Evolutionary conservation across 2,797 vertebrate genomes (phyloP).

Genomic region (Etheostoma nigrum): DNA sequence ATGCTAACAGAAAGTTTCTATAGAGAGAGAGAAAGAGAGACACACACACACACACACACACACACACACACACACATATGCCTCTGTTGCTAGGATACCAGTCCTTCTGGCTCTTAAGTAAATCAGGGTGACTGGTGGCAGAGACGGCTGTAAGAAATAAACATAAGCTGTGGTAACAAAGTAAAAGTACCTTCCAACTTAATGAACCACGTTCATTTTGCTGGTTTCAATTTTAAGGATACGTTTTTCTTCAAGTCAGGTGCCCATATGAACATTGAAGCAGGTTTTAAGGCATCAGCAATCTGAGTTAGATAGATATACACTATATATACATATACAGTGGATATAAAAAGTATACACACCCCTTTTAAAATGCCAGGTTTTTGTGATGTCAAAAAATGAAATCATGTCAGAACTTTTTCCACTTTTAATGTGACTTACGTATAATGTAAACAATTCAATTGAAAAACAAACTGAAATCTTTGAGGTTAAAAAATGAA

Average conservation of each 20-base stretch:
- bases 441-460: too few species aligned
- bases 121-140: constrained; percentile 77
- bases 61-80: constrained; percentile 71
- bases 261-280: background rate
- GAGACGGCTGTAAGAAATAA: constrained; percentile 74
- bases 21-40: constrained; percentile 4
- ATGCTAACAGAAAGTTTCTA: constrained; percentile 64
- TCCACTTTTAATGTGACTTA: too few species aligned
- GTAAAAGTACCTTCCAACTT: constrained; percentile 64
- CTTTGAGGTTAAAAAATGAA: too few species aligned
- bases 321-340: too few species aligned
- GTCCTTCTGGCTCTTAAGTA: constrained; percentile 74
- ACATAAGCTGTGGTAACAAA: constrained; percentile 70
- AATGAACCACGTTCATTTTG: constrained; percentile 24
- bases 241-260: background rate
- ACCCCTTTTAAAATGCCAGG: too few species aligned
- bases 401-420: too few species aligned
- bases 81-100: constrained; percentile 85
- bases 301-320: background rate
- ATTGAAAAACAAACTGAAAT: too few species aligned
- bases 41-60: constrained; percentile 35
- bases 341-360: too few species aligned
- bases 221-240: constrained; percentile 22
- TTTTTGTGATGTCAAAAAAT: too few species aligned
- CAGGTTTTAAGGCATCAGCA: background rate